phyloP scores from a whole-genome alignment of 2,797 vertebrate genomes.

The Falco columbarius region DNA sequence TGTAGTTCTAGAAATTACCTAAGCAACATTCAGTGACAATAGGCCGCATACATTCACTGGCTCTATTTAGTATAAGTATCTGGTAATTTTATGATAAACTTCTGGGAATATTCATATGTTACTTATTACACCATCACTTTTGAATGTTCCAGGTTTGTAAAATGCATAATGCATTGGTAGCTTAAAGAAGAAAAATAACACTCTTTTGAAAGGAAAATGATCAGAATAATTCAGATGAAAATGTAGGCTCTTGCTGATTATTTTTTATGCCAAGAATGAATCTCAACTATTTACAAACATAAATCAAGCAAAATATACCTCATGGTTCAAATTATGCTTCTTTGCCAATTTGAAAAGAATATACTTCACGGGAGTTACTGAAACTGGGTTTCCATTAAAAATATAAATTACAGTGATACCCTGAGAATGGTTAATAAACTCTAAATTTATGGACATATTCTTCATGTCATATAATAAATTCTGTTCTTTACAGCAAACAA shows the following conservation, averaged over 20 bases:
- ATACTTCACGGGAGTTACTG: background rate
- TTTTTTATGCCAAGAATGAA: background rate
- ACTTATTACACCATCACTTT: background rate
- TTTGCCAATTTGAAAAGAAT: background rate
- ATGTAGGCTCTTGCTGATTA: background rate
- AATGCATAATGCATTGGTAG: background rate
- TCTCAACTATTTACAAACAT: background rate
- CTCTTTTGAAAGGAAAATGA: background rate
- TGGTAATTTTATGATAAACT: background rate
- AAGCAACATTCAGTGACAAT: background rate
- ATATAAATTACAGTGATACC: background rate
- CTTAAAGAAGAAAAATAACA: background rate
- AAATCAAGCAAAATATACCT: background rate
- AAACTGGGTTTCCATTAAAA: background rate
- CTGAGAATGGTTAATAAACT: background rate
- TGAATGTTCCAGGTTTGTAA: background rate
- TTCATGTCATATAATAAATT: background rate
- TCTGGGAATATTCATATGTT: background rate
- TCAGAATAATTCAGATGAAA: background rate
- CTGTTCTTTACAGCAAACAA: background rate
- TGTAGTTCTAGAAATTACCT: background rate
- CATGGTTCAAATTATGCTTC: background rate
- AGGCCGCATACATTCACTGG: rapidly evolving
- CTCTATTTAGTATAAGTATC: background rate
- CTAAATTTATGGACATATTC: background rate